Conservation (phyloP, 2,888 invertebrate species). For the Callyntrura guangdongensis region DNA sequence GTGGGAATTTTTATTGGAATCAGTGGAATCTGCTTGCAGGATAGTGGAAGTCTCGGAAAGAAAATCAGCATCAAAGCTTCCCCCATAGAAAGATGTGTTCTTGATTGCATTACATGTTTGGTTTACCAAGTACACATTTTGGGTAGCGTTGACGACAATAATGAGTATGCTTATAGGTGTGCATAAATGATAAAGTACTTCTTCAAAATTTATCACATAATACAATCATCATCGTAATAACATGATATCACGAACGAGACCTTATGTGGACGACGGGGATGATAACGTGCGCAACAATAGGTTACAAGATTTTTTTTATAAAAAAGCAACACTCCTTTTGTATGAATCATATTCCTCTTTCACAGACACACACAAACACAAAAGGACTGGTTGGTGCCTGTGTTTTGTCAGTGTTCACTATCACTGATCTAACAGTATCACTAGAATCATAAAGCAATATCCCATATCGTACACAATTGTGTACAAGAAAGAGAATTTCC, state of each 20-base stretch:
- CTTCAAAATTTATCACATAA: conserved; percentile 24
- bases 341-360: not conserved
- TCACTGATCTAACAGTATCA: too few relatives aligned
- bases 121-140: conserved; percentile 5
- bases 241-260: conserved; percentile 1
- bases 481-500: too few relatives aligned
- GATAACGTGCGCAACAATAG: not conserved
- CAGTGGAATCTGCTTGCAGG: not conserved
- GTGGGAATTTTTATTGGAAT: not conserved
- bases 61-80: conserved; percentile 1
- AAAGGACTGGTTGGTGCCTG: not conserved
- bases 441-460: too few relatives aligned
- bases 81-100: not conserved
- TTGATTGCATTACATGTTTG: conserved; percentile 28
- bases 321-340: not conserved
- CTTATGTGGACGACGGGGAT: not conserved
- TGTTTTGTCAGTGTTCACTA: too few relatives aligned
- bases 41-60: not conserved
- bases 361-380: not conserved
- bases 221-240: not conserved
- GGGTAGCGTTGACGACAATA: not conserved
- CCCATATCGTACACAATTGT: too few relatives aligned
- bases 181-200: not conserved
- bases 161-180: not conserved
- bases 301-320: not conserved